These are phyloP conservation scores for Thymelicus lineola DNA, from an alignment of 2,888 invertebrate species.

Conservation along the genomic window DNA sequence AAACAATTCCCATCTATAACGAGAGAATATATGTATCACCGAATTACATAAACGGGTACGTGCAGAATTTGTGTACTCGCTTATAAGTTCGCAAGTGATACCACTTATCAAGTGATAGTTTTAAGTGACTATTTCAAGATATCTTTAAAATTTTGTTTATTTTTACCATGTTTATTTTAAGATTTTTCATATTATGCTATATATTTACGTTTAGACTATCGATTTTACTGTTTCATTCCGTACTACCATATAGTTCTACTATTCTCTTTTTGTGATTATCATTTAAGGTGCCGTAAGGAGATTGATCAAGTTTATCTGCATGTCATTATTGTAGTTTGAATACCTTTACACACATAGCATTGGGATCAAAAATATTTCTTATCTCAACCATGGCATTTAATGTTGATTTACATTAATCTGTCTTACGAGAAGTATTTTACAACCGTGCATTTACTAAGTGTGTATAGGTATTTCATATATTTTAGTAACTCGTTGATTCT, in stretches of 20 bases:
- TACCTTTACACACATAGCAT: slow-evolving; percentile 48
- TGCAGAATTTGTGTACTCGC: not conserved
- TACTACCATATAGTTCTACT: slow-evolving; percentile 46
- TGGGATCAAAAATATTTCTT: slow-evolving; percentile 37
- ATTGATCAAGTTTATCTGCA: slow-evolving; percentile 36
- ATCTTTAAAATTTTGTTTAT: slow-evolving; percentile 55
- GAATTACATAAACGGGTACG: not conserved
- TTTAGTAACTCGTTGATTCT: slow-evolving; percentile 56
- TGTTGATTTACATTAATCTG: slow-evolving; percentile 13
- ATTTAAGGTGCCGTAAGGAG: slow-evolving; percentile 38
- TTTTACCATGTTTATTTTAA: slow-evolving; percentile 56
- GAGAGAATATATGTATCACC: not conserved
- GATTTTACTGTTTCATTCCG: slow-evolving; percentile 76
- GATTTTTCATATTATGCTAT: slow-evolving; percentile 46
- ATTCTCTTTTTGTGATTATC: slow-evolving; percentile 38
- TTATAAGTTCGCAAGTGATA: not conserved
- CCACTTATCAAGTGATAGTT: slow-evolving; percentile 9
- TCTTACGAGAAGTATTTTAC: slow-evolving; percentile 9
- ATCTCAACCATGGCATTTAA: slow-evolving; percentile 32
- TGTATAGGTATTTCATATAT: slow-evolving; percentile 46
- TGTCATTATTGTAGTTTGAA: slow-evolving; percentile 40
- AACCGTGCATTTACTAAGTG: slow-evolving; percentile 44
- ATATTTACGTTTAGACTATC: slow-evolving; percentile 59
- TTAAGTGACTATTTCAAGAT: slow-evolving; percentile 51
- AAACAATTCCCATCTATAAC: slow-evolving; percentile 22